Evolutionary conservation across 2,888 invertebrate species (phyloP).

Genomic region (Drosophila ustulata): DNA sequence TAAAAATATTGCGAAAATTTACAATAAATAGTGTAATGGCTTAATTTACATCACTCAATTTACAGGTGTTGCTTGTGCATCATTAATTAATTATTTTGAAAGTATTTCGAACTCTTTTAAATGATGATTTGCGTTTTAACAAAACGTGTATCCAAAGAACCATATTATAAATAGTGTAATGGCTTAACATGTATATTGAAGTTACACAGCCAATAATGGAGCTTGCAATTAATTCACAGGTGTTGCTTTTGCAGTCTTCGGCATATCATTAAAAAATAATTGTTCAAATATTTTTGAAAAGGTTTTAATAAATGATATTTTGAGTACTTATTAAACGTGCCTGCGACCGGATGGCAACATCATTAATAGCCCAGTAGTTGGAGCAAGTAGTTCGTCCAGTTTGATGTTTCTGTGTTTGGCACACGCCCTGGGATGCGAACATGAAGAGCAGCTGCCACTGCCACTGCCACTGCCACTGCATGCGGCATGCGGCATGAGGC

Average conservation of each 20-base stretch:
- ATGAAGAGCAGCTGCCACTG: conserved; percentile 48
- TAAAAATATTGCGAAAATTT: too few relatives aligned
- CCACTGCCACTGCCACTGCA: conserved; percentile 8
- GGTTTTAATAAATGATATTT: not conserved
- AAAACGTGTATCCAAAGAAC: too few relatives aligned
- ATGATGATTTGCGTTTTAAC: too few relatives aligned
- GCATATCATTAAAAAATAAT: not conserved
- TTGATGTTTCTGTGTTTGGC: conserved; percentile 35
- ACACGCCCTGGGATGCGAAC: conserved; percentile 45
- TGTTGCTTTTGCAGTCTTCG: not conserved
- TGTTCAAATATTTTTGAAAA: too few relatives aligned
- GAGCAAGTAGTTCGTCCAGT: not conserved
- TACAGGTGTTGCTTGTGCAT: conserved; percentile 1
- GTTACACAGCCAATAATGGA: too few relatives aligned
- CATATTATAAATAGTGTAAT: too few relatives aligned
- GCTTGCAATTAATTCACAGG: too few relatives aligned
- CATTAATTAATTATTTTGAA: too few relatives aligned
- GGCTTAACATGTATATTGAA: too few relatives aligned
- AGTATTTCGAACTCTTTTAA: too few relatives aligned
- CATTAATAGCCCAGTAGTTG: conserved; percentile 19
- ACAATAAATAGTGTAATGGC: not conserved
- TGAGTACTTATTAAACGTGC: not conserved
- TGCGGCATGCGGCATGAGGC: conserved; percentile 19
- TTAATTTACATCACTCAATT: not conserved
- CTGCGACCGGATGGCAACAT: conserved; percentile 18